Evolutionary conservation across 2,888 invertebrate species (phyloP).

Genomic region (Euplexia lucipara): DNA sequence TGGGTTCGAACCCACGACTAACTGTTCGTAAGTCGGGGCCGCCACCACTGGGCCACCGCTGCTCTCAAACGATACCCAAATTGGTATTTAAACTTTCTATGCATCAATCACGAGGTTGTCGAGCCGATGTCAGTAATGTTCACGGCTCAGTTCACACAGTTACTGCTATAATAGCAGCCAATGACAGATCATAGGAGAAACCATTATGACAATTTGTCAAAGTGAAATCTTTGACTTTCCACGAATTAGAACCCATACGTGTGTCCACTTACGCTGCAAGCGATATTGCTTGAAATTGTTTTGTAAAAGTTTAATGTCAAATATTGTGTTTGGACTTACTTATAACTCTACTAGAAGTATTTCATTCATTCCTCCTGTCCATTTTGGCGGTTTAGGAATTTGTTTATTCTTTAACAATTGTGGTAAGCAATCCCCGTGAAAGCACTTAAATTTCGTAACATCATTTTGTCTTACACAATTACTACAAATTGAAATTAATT

Average conservation of each 20-base stretch:
- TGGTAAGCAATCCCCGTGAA: conserved; percentile 23
- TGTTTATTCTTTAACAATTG: conserved; percentile 2
- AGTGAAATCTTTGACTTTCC: conserved; percentile 74
- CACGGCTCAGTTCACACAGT: conserved; percentile 81
- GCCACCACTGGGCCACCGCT: too few species aligned
- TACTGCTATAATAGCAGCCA: conserved; percentile 75
- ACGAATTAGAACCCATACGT: conserved; percentile 53
- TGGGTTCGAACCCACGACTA: too few species aligned
- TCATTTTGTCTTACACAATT: conserved; percentile 49
- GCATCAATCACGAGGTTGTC: conserved; percentile 82
- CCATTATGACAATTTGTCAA: conserved; percentile 73
- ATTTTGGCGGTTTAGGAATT: background rate
- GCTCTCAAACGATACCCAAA: conserved; percentile 72
- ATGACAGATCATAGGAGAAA: conserved; percentile 75
- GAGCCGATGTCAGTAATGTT: conserved; percentile 75
- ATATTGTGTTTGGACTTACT: background rate
- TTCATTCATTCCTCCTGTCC: background rate
- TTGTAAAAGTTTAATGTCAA: background rate
- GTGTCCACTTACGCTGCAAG: conserved; percentile 24
- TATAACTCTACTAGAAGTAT: background rate
- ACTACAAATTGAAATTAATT: conserved; percentile 64
- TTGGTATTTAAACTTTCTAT: conserved; percentile 84
- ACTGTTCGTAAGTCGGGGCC: too few species aligned
- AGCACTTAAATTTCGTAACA: conserved; percentile 33
- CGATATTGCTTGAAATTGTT: conserved; percentile 13